Conservation (phyloP, 2,797 vertebrate species). For the Salmo trutta region DNA sequence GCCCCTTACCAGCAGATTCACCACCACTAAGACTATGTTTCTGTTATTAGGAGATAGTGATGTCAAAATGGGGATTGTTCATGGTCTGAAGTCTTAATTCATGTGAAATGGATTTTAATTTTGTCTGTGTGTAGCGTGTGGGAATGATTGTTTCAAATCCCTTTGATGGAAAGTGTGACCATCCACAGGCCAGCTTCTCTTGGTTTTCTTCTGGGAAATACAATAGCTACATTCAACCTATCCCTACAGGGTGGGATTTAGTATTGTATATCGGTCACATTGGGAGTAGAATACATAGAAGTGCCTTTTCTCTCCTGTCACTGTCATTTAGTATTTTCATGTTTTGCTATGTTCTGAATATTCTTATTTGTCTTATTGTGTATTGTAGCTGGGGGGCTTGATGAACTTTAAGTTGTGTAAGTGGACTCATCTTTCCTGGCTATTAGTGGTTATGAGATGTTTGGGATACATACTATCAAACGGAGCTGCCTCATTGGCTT, state of each 20-base stretch:
- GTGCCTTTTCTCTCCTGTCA: constrained; percentile 1
- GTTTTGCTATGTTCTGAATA: background rate
- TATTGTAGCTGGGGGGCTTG: background rate
- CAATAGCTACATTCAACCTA: background rate
- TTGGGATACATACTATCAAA: no score
- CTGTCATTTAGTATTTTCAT: constrained; percentile 16
- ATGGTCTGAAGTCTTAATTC: background rate
- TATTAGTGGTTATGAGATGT: no score
- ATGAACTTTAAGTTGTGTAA: background rate
- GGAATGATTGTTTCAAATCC: constrained; percentile 12
- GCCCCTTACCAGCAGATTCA: background rate
- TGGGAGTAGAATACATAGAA: background rate
- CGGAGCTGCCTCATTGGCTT: no score
- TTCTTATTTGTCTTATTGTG: background rate
- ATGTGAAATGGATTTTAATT: constrained; percentile 4
- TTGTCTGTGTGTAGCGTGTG: background rate
- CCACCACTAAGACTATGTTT: constrained; percentile 1
- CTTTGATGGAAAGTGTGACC: constrained; percentile 3
- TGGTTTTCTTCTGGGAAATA: constrained; percentile 3
- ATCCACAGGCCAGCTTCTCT: background rate
- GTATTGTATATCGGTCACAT: background rate
- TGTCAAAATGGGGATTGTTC: background rate
- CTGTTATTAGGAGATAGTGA: background rate
- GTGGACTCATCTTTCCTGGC: background rate
- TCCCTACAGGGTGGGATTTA: background rate